These are phyloP conservation scores for Orius insidiosus DNA, from an alignment of 1,140 invertebrate genomes.

Conservation along the genomic window DNA sequence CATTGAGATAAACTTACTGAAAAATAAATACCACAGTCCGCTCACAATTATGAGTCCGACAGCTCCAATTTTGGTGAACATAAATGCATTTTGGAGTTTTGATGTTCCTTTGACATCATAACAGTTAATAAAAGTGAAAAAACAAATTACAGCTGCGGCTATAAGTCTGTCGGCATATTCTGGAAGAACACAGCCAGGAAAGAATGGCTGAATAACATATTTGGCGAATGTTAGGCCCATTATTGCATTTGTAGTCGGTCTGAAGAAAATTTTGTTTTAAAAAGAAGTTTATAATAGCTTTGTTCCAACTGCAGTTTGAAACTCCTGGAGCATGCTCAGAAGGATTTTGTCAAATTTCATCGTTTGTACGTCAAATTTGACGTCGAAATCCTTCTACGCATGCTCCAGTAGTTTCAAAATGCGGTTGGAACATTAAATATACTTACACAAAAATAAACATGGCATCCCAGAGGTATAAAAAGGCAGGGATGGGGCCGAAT, in stretches of 20 bases:
- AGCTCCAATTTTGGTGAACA: conserved; percentile 75
- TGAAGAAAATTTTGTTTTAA: no score
- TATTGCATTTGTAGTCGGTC: conserved; percentile 76
- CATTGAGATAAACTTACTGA: conserved; percentile 14
- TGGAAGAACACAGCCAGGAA: conserved; percentile 51
- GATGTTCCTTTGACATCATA: conserved; percentile 75
- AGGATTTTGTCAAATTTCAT: no score
- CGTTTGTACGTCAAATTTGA: no score
- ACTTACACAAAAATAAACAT: conserved; percentile 65
- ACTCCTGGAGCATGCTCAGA: no score
- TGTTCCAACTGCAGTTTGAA: no score
- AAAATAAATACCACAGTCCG: conserved; percentile 45
- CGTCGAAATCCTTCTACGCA: no score
- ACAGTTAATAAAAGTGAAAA: conserved; percentile 75
- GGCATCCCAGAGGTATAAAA: conserved; percentile 84
- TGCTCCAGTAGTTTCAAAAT: no score
- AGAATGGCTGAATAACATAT: conserved; percentile 73
- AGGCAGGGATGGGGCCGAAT: conserved; percentile 83
- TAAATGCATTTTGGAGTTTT: conserved; percentile 75
- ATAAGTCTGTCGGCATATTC: conserved; percentile 46
- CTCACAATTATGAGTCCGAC: conserved; percentile 63
- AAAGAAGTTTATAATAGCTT: no score
- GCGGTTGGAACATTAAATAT: no score
- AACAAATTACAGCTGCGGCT: conserved; percentile 58
- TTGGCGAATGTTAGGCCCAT: conserved; percentile 81